Evolutionary conservation across 1,140 invertebrate species (phyloP), one percentile per base, ranked within the genome.

Genomic region (Drosophila simulans): DNA sequence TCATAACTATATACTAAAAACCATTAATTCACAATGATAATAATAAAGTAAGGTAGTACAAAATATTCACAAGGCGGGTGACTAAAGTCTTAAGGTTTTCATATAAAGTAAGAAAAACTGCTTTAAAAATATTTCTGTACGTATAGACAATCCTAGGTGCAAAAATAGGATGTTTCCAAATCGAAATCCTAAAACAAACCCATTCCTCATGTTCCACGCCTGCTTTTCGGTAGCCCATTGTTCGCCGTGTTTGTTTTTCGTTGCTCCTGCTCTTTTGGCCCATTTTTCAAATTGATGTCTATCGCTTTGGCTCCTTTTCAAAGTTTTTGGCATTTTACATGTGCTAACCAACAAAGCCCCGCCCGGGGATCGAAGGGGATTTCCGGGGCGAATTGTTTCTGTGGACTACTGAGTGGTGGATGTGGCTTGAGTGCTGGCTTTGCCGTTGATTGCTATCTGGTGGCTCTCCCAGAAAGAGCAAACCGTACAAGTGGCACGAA

Each of bases 241-340:
- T 72, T 62, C 34, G 17, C 11, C 35, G 70, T 72, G 68, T 62
- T 63, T 74, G 43, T 34, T 55, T 22, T 49, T 43, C 27, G 43
- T 56, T 73, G 40, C 22, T 60, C 4, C 17, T 58, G 35, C 46
- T 53, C 43, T 42, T 37, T 66, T 76, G 58, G 58, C 52, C 56
- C 74, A 83, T 88, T 86, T 83, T 86, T 88, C 70, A 88, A 83
- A 77, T 68, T 83, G 82, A 88, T 86, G 84, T 88, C 83, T 71
- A 86, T 82, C 82, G 82, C 79, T 64, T 71, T 75, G 70, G 69
- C 65, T 88, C 65, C 75, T 76, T 86, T 82, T 88, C 78, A 86
- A 86, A 88, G 62, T 79, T 86, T 81, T 76, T 88, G 83, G 65
- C 83, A 86, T 82, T 88, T 86, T 78, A 86, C 83, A 86, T 86